These are phyloP conservation scores for Stenotaenia linearis DNA, from an alignment of 2,888 invertebrate species.

Conservation along the genomic window DNA sequence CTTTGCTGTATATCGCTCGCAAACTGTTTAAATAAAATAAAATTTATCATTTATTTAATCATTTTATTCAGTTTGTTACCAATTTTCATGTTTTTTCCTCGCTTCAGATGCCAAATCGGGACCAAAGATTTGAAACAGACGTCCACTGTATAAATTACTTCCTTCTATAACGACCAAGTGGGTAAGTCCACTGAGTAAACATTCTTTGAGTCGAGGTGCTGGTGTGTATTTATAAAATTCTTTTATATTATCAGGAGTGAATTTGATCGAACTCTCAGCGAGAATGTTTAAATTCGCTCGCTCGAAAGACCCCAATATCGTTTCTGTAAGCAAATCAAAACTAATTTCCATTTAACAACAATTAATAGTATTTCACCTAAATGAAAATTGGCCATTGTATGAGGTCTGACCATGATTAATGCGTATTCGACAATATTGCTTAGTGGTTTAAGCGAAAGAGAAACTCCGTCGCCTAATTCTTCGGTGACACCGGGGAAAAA, in stretches of 20 bases:
- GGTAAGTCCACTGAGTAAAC: neutral
- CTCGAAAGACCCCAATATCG: neutral
- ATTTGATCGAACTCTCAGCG: neutral
- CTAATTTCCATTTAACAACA: neutral
- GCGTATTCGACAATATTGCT: neutral
- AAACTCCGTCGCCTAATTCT: neutral
- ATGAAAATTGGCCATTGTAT: neutral
- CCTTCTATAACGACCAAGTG: neutral
- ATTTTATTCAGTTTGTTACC: neutral
- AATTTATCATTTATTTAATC: too few relatives aligned
- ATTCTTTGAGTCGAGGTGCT: neutral
- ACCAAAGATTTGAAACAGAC: neutral
- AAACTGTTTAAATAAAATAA: neutral
- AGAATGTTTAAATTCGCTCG: neutral
- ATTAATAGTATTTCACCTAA: neutral
- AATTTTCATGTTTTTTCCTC: neutral
- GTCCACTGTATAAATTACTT: neutral
- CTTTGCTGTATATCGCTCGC: neutral
- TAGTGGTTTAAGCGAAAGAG: neutral
- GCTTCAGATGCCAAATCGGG: neutral
- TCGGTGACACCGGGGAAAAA: constrained; percentile 4
- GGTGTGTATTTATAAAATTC: neutral
- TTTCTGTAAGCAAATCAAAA: neutral
- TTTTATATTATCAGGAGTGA: neutral
- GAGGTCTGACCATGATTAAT: neutral